Base-by-base conservation (phyloP, 2,888 invertebrate genomes). In the Drosophila quasianomalipes region DNA sequence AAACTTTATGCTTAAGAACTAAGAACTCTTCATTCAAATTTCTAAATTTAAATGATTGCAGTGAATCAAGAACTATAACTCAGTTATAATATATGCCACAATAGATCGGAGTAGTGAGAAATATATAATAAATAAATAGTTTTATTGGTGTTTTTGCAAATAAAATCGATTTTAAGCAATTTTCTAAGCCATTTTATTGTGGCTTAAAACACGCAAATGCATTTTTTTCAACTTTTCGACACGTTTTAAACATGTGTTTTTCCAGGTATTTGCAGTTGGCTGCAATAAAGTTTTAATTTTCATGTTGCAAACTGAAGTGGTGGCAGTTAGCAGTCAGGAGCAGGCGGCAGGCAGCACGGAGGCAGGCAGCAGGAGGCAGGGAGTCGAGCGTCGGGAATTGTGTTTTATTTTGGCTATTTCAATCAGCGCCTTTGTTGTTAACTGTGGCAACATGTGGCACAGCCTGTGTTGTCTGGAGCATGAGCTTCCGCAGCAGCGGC, bases 401-500 rank as follows among this genome's bases (percentile, higher is more conserved):
- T 26, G 26, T 35, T 53, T 33, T 5, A 10, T 72, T 59, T 66
- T 67, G 70, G 81, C 62, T 69, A 79, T 76, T 69, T 79, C 81
- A 79, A 79, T 79, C 79, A 80, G 77, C 79, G 81, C 61, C 76
- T 80, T 66, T 75, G 55, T 55, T 78, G 78, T 63, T 73, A 62
- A 39, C 57, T 57, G 57, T 69, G 49, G 60, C 72, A 52, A 52
- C 64, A 70, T 31, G 69, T 57, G 61, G 73, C 79, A 73, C 63
- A 64, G 77, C 75, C 19, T 55, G 35, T 26, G 10, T 10, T 16
- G 57, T 28, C 49, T 68, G 68, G 37, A 53, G 73, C 54, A 31
- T 71, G 77, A 71, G 83, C 83, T 88, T 79, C 88, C 81, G 88
- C 84, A 69, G 84, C 87, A 83, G 85, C 84, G 59, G 41, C 62